Base-by-base conservation (phyloP, 1,140 invertebrate genomes). In the Drosophila oshimai region DNA sequence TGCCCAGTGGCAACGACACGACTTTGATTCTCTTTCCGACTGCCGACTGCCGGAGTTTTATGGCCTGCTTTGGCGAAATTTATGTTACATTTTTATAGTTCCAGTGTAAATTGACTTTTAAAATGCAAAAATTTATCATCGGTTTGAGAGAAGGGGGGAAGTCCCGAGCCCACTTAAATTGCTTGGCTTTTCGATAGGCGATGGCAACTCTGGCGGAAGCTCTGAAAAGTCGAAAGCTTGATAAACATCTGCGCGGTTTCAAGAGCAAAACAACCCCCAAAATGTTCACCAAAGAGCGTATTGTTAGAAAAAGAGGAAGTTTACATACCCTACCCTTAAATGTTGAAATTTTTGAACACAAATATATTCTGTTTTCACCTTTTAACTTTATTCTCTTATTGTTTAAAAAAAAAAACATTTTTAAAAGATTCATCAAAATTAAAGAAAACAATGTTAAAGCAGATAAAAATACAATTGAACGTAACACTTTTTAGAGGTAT, bases 51-150 rank as follows among this genome's bases (percentile, higher is more conserved):
- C 7, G 55, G 26, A 79, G 73, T 86, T 86, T 86, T 86, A 86
- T 86, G 76, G 73, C 76, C 81, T 81, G 81, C 78, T 87, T 87
- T 87, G 81, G 62, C 51, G 70, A 62, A 87, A 87, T 87, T 87
- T 87, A 87, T 87, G 83, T 87, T 87, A 87, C 81, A 87, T 87
- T 87, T 87, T 87, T 87, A 87, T 87, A 87, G 81, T 87, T 87
- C 58, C 77, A 87, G 81, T 87, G 81, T 87, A 87, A 87, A 87
- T 87, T 87, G 81, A 87, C 81, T 87, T 87, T 87, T 81, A 87
- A 87, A 87, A 88, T 86, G 81, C 84, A 87, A 87, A 71, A 86
- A 86, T 77, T 86, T 75, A 86, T 86, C 80, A 86, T 86, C 17
- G 51, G 6, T 6, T 4, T 6, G 2, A 20, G 12, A 3, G 2